phyloP scores from a whole-genome alignment of 2,113 vertebrate genomes.

The Oceanodroma tethys region DNA sequence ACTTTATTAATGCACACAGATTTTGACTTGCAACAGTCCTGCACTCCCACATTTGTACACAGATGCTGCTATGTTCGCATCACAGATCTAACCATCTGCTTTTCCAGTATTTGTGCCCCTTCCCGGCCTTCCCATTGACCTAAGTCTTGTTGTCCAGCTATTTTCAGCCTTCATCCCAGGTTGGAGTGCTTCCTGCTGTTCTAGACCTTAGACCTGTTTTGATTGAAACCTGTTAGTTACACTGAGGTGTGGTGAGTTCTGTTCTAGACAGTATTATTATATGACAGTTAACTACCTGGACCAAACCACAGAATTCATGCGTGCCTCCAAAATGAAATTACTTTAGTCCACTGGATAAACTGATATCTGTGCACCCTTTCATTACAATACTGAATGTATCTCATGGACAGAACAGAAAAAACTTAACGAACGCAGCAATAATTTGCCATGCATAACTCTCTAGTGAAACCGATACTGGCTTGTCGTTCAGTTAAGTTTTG shows the following conservation, averaged over 20 bases:
- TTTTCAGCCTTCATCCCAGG: background rate
- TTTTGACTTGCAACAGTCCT: background rate
- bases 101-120: background rate
- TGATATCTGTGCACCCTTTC: background rate
- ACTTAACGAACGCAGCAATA: rapidly evolving
- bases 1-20: background rate
- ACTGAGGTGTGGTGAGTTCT: background rate
- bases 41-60: background rate
- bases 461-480: background rate
- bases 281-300: background rate
- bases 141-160: background rate
- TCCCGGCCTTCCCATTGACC: background rate
- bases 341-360: background rate
- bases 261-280: background rate
- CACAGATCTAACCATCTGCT: background rate
- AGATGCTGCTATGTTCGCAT: background rate
- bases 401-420: background rate
- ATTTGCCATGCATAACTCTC: background rate
- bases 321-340: background rate
- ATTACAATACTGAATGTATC: background rate
- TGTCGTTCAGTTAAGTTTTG: background rate
- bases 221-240: background rate
- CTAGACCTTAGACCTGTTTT: background rate
- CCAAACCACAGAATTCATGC: background rate
- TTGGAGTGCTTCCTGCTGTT: background rate